Evolutionary conservation across 2,113 vertebrate species (phyloP), one percentile per base, ranked within the genome.

Genomic region (Tychaedon coryphoeus): DNA sequence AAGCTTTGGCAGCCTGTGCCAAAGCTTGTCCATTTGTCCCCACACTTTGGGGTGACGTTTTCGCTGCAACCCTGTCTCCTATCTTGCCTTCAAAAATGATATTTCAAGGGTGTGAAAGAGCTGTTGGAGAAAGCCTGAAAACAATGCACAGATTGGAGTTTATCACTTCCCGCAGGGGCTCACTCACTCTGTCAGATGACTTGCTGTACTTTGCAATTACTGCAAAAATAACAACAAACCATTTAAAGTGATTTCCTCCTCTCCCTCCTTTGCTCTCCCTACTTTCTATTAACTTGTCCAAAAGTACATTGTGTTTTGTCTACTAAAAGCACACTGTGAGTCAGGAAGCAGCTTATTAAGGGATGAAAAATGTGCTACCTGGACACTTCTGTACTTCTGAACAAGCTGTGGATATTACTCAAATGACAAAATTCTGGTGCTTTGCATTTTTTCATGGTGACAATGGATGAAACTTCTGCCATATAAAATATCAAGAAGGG

Each of bases 31-130:
- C 92, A 84, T 95, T 94, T 89, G 96, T 93, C 95, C 93, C 89
- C 76, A 89, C 94, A 92, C 95, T 93, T 95, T 10, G 45, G 91
- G 92, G 92, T 97, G 95, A 95, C 20, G 84, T 92, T 96, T 92
- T 89, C 36, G 3, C 61, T 53, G 69, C 91, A 71, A 53, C 89
- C 70, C 31, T 3, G 40, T 67, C 92, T 95, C 95, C 80, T 97
- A 96, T 96, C 96, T 95, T 93, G 91, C 86, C 48, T 95, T 81
- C 91, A 95, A 92, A 95, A 96, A 95, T 64, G 92, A 95, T 97
- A 95, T 93, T 97, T 96, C 89, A 89, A 97, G 93, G 80, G 92
- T 95, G 96, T 92, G 95, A 96, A 95, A 93, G 88, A 96, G 95
- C 86, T 89, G 89, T 26, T 93, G 91, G 91, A 97, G 89, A 95